A percentile compares a stretch with the other conserved stretches of the same genome.
phyloP scores from a whole-genome alignment of 2,797 vertebrate species.

The Gadopsis bispinosus region DNA sequence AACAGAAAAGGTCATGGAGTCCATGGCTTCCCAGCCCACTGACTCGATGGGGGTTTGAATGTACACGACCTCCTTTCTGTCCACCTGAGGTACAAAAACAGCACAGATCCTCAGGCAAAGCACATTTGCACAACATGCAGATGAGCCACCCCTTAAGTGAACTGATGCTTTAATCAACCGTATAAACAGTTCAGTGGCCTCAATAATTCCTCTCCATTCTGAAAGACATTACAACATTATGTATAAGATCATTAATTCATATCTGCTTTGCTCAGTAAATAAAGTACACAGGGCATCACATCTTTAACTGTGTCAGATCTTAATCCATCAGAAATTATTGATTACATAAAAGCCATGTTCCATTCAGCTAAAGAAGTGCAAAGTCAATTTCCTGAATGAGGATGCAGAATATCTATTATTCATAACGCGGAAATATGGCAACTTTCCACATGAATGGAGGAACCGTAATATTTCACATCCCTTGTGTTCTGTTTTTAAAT shows the following conservation, averaged over 20 bases:
- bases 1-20: conserved; percentile 88
- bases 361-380: conserved; percentile 43
- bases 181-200: conserved; percentile 5
- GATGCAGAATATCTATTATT: conserved; percentile 67
- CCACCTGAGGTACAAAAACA: conserved; percentile 82
- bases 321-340: conserved; percentile 56
- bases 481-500: background rate
- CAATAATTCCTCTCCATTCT: background rate
- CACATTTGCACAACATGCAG: conserved; percentile 8
- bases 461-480: conserved; percentile 21
- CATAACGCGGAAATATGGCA: conserved; percentile 57
- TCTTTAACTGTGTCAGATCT: conserved; percentile 22
- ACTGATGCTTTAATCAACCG: conserved; percentile 24
- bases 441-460: conserved; percentile 29
- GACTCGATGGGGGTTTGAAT: conserved; percentile 83
- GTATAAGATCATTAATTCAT: conserved; percentile 40
- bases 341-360: conserved; percentile 58
- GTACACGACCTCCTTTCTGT: conserved; percentile 86
- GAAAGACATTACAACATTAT: background rate
- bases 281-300: conserved; percentile 14
- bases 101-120: conserved; percentile 15
- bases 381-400: conserved; percentile 53
- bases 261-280: conserved; percentile 46
- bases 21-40: conserved; percentile 86
- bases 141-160: conserved; percentile 18